A percentile compares a stretch with the other conserved stretches of the same genome.
phyloP scores from a whole-genome alignment of 2,113 vertebrate species.

The Entelurus aequoreus region DNA sequence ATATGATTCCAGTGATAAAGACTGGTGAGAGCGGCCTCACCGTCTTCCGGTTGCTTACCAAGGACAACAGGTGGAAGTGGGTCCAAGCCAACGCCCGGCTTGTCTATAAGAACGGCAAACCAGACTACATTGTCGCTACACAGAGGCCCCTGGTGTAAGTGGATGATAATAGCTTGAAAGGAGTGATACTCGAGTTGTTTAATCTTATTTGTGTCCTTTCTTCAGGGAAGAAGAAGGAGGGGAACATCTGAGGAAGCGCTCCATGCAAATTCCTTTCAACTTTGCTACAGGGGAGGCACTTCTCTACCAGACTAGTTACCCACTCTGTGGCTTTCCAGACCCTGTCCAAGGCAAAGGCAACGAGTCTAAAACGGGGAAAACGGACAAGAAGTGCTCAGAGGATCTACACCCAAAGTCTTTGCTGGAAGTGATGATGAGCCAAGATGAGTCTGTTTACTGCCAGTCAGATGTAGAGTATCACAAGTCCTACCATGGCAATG shows the following conservation, averaged over 20 bases:
- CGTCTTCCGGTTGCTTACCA: constrained; percentile 77
- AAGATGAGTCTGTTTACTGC: constrained; percentile 64
- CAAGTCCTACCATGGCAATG: constrained; percentile 38
- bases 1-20: constrained; percentile 71
- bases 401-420: constrained; percentile 59
- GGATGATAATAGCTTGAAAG: neutral
- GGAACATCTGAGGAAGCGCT: constrained; percentile 75
- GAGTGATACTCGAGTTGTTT: fast-evolving
- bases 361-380: constrained; percentile 59
- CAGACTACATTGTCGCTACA: constrained; percentile 72
- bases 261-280: constrained; percentile 79
- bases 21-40: constrained; percentile 72
- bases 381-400: constrained; percentile 43
- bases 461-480: constrained; percentile 36
- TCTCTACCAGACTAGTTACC: constrained; percentile 71
- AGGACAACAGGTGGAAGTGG: constrained; percentile 73
- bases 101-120: constrained; percentile 69
- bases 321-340: constrained; percentile 50
- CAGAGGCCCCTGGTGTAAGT: constrained; percentile 72
- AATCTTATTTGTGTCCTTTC: neutral
- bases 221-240: constrained; percentile 80
- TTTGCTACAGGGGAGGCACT: constrained; percentile 79
- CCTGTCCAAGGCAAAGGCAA: constrained; percentile 50
- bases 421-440: constrained; percentile 63
- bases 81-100: constrained; percentile 73